Evolutionary conservation across 2,113 vertebrate genomes (phyloP).

Genomic region (Promerops cafer): DNA sequence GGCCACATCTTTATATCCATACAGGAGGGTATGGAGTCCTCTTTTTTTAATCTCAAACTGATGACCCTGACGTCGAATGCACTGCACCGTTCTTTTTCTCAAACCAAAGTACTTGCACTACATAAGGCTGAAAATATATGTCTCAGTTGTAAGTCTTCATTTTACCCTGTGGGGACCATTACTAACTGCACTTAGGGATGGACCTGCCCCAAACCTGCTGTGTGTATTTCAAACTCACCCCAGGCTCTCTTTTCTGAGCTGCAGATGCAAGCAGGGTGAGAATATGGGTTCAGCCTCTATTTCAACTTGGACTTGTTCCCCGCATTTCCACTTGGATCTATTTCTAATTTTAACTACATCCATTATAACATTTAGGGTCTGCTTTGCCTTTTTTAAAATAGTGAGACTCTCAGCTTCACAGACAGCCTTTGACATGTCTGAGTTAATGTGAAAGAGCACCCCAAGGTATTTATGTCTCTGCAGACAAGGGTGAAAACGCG

Average conservation of each 20-base stretch:
- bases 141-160: not conserved
- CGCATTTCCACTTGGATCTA: not conserved
- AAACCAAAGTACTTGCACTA: not conserved
- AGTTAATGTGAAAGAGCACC: not conserved
- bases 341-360: constrained; percentile 26
- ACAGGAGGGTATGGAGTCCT: not conserved
- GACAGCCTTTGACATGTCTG: not conserved
- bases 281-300: not conserved
- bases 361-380: not conserved
- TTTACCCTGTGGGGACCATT: not conserved
- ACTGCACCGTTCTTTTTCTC: not conserved
- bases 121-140: not conserved
- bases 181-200: not conserved
- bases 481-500: not conserved
- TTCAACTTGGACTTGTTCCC: not conserved
- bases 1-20: not conserved
- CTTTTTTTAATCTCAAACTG: not conserved
- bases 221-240: not conserved
- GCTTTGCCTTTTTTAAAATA: not conserved
- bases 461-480: not conserved
- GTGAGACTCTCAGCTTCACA: not conserved
- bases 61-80: not conserved
- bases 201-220: not conserved
- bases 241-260: not conserved
- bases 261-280: not conserved